Conservation (phyloP, 1,140 invertebrate species). For the Leucophenga varia region DNA sequence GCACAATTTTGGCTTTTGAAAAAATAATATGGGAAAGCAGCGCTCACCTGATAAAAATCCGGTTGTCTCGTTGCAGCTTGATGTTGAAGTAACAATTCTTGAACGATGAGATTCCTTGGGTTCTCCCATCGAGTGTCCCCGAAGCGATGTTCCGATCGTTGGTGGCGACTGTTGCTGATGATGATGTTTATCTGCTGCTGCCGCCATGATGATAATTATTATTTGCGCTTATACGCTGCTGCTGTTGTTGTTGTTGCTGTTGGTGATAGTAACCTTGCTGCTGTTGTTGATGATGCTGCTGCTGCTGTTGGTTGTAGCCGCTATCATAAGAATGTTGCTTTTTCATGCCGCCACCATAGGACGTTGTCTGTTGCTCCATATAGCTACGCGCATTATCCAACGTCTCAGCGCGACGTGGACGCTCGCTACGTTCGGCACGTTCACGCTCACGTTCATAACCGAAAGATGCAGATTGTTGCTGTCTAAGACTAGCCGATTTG, state of each 20-base stretch:
- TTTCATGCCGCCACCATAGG: conserved; percentile 27
- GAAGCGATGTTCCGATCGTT: background rate
- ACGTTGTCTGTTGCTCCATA: conserved; percentile 33
- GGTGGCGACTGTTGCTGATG: conserved; percentile 12
- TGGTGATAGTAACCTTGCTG: conserved; percentile 32
- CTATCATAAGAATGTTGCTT: conserved; percentile 52
- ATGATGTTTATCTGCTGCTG: conserved; percentile 25
- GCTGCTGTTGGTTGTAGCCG: conserved; percentile 43
- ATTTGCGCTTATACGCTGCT: conserved; percentile 13
- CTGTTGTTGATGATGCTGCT: conserved; percentile 35
- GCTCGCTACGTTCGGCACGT: conserved; percentile 12
- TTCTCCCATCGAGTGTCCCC: background rate
- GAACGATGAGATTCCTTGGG: no score
- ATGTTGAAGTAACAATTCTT: no score
- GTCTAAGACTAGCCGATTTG: conserved; percentile 37
- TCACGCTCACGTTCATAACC: conserved; percentile 24
- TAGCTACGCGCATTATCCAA: conserved; percentile 50
- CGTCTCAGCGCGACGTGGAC: conserved; percentile 39
- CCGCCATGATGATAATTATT: conserved; percentile 33
- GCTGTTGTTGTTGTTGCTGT: conserved; percentile 10
- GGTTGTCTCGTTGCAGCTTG: no score
- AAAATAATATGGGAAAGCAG: no score
- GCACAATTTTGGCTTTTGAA: no score
- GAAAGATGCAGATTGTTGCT: conserved; percentile 31
- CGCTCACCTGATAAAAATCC: no score